Conservation (phyloP, 2,797 vertebrate species). For the Onychomys torridus region DNA sequence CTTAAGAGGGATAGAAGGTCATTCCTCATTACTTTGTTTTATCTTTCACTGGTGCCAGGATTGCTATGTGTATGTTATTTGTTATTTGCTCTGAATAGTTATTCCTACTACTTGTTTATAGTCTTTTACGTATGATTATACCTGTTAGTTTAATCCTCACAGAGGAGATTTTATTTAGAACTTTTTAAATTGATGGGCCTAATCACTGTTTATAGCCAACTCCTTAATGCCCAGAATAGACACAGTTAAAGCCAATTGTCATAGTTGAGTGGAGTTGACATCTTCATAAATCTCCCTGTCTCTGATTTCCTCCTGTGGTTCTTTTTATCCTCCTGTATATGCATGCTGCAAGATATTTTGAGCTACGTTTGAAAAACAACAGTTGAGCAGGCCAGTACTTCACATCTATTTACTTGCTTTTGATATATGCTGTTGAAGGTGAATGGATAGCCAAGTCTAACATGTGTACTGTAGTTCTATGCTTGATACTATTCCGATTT, state of each 20-base stretch:
- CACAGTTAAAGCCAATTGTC: not conserved
- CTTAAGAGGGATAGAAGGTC: not conserved
- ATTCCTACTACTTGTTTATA: not conserved
- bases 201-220: not conserved
- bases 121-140: not conserved
- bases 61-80: not conserved
- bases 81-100: constrained; percentile 26
- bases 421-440: not conserved
- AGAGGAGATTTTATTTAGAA: constrained; percentile 13
- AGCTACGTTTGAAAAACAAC: constrained; percentile 12
- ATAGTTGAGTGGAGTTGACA: not conserved
- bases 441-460: not conserved
- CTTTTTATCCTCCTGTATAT: not conserved
- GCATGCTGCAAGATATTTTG: not conserved
- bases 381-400: not conserved
- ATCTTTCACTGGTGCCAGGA: not conserved
- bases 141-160: constrained; percentile 24
- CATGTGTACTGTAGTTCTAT: not conserved
- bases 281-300: not conserved
- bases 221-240: not conserved
- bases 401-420: constrained; percentile 6
- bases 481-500: not conserved
- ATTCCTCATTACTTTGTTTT: not conserved
- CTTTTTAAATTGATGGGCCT: not conserved
- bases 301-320: constrained; percentile 1